phyloP scores from a whole-genome alignment of 2,888 invertebrate species.

The Idaea biselata region DNA sequence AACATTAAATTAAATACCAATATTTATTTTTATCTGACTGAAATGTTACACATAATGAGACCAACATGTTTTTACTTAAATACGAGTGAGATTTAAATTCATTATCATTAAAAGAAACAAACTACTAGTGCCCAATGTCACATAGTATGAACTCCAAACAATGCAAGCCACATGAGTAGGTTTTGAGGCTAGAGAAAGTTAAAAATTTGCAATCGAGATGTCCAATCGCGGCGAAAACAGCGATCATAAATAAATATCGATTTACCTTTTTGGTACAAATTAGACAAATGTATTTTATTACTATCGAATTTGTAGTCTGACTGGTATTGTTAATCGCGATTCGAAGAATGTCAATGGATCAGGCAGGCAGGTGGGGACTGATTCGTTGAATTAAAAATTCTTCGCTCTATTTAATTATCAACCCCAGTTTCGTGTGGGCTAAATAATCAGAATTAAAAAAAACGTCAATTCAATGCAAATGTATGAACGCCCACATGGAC shows the following conservation, averaged over 20 bases:
- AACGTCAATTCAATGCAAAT: constrained; percentile 76
- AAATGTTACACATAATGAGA: not conserved
- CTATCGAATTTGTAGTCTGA: constrained; percentile 2
- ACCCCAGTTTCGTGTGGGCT: constrained; percentile 45
- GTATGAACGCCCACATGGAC: constrained; percentile 55
- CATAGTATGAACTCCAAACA: constrained; percentile 59
- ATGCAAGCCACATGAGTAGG: constrained; percentile 65
- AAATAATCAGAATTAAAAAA: constrained; percentile 54
- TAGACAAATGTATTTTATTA: constrained; percentile 10
- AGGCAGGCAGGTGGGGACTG: not conserved
- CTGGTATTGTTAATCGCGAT: not conserved
- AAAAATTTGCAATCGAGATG: constrained; percentile 63
- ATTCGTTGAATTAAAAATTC: not conserved
- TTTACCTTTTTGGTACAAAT: constrained; percentile 21
- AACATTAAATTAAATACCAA: not conserved
- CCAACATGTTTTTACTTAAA: not conserved
- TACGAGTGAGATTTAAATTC: constrained; percentile 20
- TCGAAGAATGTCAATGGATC: not conserved
- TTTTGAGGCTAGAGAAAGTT: constrained; percentile 80
- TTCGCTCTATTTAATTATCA: not conserved
- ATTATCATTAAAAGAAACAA: constrained; percentile 18
- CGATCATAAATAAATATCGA: constrained; percentile 39
- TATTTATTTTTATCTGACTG: not conserved
- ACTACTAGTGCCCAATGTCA: constrained; percentile 28
- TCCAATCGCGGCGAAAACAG: constrained; percentile 49